Conservation (phyloP, 2,888 invertebrate genomes). For the Elysia crispata region DNA sequence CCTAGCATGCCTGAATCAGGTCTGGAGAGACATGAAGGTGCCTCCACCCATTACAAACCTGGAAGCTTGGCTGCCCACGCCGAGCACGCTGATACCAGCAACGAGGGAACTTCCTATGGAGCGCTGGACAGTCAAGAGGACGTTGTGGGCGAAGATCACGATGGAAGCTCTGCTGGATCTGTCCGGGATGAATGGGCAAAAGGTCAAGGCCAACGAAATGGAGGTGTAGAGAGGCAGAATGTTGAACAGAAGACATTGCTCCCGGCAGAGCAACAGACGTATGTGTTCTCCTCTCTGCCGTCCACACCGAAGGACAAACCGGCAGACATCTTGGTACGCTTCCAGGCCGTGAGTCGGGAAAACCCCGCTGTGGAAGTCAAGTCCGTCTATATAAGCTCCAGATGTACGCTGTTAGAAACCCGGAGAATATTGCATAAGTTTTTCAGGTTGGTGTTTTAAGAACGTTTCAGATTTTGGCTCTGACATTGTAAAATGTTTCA, state of each 20-base stretch:
- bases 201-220: too few species aligned
- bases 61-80: too few species aligned
- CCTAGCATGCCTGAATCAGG: not conserved
- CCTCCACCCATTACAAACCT: too few species aligned
- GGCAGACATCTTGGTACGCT: slow-evolving; percentile 53
- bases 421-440: slow-evolving; percentile 47
- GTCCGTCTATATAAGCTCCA: slow-evolving; percentile 53
- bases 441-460: slow-evolving; percentile 41
- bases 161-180: not conserved
- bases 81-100: too few species aligned
- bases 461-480: too few species aligned
- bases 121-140: too few species aligned
- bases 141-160: too few species aligned
- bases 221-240: too few species aligned
- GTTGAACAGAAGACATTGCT: not conserved
- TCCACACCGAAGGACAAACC: slow-evolving; percentile 54
- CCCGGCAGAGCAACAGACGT: slow-evolving; percentile 32
- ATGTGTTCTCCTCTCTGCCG: slow-evolving; percentile 55
- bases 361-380: slow-evolving; percentile 50
- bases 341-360: slow-evolving; percentile 53
- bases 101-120: too few species aligned
- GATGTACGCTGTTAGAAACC: slow-evolving; percentile 51
- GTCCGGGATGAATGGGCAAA: not conserved
- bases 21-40: too few species aligned
- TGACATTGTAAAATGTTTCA: too few species aligned